Base-by-base conservation (phyloP, 2,888 invertebrate genomes). In the Baronia brevicornis region DNA sequence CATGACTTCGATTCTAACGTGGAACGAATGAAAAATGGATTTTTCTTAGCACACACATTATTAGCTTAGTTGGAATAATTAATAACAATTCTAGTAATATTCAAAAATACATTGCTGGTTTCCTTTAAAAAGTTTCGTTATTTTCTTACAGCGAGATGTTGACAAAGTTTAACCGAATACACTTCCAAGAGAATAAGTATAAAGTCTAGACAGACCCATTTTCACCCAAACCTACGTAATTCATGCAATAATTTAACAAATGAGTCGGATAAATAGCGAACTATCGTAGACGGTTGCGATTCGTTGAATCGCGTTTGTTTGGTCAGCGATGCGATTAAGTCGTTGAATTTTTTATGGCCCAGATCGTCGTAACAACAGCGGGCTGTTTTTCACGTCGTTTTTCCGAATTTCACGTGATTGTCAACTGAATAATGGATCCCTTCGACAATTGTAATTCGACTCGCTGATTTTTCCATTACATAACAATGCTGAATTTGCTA, bases 401-500 rank as follows among this genome's bases (percentile, higher is more conserved):
- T 80, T 73, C 65, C 58, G 63, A 69, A 77, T 58, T 74, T 60
- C 70, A 69, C 73, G 54, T 77, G 77, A 82, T 80, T 82, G 80
- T 77, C 66, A 49, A 49, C 49, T 82, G 73, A 84, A 84, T 84
- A 75, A 78, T 80, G 55, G 44, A 82, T 64, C 40, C 39, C 42
- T 43, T 31, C 36, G 44, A 47, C 46, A 59, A 53, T 60, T 55
- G 73, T 74, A 71, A 72, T 72, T 72, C 59, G 66, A 60, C 62
- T 57, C 56, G 56, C 47, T 59, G 63, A 78, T 71, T 82, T 78
- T 80, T 78, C 79, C 79, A 82, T 82, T 80, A 82, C 67, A 64
- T 65, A 60, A 75, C 74, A 79, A 79, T 74, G 67, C 56, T 39
- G 45, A 48, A 50, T 48, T 38, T 44, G 41, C 38, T 44, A 47